Base-by-base conservation (phyloP, 1,140 invertebrate species). In the Caenorhabditis tropicalis region DNA sequence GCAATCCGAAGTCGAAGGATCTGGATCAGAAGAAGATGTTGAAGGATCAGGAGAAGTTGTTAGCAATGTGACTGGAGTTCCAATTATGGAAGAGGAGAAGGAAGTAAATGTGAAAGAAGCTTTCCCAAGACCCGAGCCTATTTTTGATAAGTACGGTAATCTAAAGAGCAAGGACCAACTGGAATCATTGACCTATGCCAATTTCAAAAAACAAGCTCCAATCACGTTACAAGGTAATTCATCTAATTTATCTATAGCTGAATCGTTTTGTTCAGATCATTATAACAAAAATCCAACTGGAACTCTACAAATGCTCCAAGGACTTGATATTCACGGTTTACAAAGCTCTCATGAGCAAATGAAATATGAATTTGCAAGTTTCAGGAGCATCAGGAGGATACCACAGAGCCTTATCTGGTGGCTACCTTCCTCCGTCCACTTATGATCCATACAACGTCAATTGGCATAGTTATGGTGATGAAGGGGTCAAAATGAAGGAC, bases 381-480 rank as follows among this genome's bases (percentile, higher is more conserved):
- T 33, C 29, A 81, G 79, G 82, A 51, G 33, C 58, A 29, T 46
- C 82, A n/a, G 82, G 82, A 27, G 82, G 82, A 12, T 82, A 82
- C 19, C 82, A 82, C 33, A 36, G 82, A 65, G 36, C 82, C 31
- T 24, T 82, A 12, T 58, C 56, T 16, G 82, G 82, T 27, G 82
- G 82, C 27, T 82, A 82, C 24, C 39, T 82, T 19, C 56, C 56
- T n/a, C 82, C 82, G 31, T 10, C 56, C 5, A 51, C 56, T 0
- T 82, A 82, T n/a, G 82, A 82, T 39, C 82, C 82, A 9, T 70
- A 51, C 21, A 82, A 82, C 36, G 82, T 82, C 16, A 58, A 82
- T 24, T 82, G 82, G 82, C 60, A 82, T 21, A 82, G 82, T 46
- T 82, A 82, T 60, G 36, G 56, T 12, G 82, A 82, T 49, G 82